Conservation (phyloP, 2,797 vertebrate species). For the Eulemur albifrons region DNA sequence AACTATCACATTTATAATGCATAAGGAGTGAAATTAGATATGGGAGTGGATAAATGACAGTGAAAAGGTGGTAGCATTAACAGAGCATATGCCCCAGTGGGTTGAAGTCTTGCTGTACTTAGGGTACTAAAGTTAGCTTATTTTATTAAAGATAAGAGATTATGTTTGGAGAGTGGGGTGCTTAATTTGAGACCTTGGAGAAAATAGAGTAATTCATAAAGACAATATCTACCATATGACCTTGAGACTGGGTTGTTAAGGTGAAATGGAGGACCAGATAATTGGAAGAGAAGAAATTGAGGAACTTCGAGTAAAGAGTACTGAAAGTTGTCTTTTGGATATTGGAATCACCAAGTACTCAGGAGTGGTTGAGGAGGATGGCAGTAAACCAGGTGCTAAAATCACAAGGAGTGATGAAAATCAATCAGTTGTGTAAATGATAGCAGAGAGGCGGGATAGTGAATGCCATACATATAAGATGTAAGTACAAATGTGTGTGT, state of each 20-base stretch:
- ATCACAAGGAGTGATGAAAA: background rate
- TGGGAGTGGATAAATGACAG: background rate
- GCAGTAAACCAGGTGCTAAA: background rate
- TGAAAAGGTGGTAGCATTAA: background rate
- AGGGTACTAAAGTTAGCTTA: background rate
- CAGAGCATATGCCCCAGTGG: too few relatives aligned
- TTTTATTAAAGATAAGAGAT: background rate
- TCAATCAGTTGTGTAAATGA: background rate
- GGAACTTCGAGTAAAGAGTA: background rate
- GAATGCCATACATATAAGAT: rapidly evolving
- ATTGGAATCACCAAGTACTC: background rate
- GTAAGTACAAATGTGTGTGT: background rate
- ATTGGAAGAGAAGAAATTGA: background rate
- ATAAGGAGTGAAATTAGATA: background rate
- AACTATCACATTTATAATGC: background rate
- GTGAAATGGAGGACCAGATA: background rate
- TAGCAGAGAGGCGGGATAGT: background rate
- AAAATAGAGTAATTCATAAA: background rate
- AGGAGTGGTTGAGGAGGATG: background rate
- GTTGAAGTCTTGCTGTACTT: background rate
- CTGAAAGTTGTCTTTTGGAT: background rate
- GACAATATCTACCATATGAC: too few relatives aligned
- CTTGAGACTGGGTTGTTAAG: background rate
- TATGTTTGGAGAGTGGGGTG: background rate
- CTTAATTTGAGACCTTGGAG: background rate